Conservation (phyloP, 2,888 invertebrate species). For the Holacanthella duospinosa region DNA sequence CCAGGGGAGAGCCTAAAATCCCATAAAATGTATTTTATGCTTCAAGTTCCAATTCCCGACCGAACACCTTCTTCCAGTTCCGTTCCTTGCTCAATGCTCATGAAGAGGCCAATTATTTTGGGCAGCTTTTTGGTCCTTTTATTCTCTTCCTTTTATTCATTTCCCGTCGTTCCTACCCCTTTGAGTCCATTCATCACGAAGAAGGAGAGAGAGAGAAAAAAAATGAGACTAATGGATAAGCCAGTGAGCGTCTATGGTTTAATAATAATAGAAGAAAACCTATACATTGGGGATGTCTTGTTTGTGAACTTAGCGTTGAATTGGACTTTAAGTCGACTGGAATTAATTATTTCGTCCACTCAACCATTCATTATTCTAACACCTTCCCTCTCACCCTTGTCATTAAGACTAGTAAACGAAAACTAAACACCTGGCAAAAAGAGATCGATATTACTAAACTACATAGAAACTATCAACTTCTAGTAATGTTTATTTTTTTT, state of each 20-base stretch:
- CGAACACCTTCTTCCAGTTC: not conserved
- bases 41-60: too few relatives aligned
- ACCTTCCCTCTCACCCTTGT: too few relatives aligned
- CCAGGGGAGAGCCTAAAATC: not conserved
- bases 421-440: too few relatives aligned
- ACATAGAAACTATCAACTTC: too few relatives aligned
- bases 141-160: not conserved
- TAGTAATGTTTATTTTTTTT: too few relatives aligned
- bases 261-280: too few relatives aligned
- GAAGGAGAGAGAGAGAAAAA: not conserved
- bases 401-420: too few relatives aligned
- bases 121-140: not conserved
- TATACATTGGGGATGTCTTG: too few relatives aligned
- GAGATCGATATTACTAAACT: too few relatives aligned
- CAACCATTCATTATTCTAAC: not conserved
- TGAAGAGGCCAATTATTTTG: not conserved
- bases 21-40: not conserved
- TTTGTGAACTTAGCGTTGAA: not conserved
- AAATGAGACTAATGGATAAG: not conserved
- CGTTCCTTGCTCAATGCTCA: not conserved
- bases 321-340: not conserved
- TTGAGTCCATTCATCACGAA: not conserved
- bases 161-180: not conserved
- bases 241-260: not conserved
- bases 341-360: not conserved